Base-by-base conservation (phyloP, 2,888 invertebrate genomes). In the Amphipoea oculea region DNA sequence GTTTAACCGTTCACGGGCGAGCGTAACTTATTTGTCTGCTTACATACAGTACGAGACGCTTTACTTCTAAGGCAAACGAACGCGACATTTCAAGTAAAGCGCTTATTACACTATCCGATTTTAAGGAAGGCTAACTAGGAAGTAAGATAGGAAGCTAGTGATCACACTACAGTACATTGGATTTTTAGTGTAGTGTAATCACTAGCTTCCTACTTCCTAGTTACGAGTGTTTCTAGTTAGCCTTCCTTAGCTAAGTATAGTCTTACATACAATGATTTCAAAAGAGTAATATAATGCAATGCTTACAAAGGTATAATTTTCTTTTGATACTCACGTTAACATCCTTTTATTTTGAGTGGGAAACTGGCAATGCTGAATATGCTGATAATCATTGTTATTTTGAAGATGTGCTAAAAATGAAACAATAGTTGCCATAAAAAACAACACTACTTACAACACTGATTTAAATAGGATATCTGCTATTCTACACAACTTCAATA, bases 281-380 rank as follows among this genome's bases (percentile, higher is more conserved):
- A 29, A 29, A 29, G 29, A 29, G 29, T 29, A 29, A 29, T 29
- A n/a, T 29, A 29, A 29, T 1, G 29, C 29, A 29, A 29, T 29
- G 29, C 29, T 29, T 29, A 29, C 29, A 29, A 29, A 29, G 29
- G 29, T 29, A 57, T 12, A 23, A n/a, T 60, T 60, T 57, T 36
- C 4, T 12, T n/a, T 9, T 20, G 14, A 51, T n/a, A 83, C 90
- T 90, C 45, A 89, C 90, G 66, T 70, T 60, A 90, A 73, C 54
- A 86, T 70, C 20, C 57, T 87, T 60, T 81, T 87, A 29, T 72
- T 79, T 68, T 79, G 80, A 63, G 42, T 45, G 14, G 70, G 75
- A 63, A 40, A 65, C n/a, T 70, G 76, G 12, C 42, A 69, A 69
- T 20, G 65, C 11, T 73, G 54, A 62, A 17, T 54, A 48, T 11